A percentile compares a stretch with the other conserved stretches of the same genome.
phyloP scores from a whole-genome alignment of 2,113 vertebrate species.

The Chrysochloris asiatica region DNA sequence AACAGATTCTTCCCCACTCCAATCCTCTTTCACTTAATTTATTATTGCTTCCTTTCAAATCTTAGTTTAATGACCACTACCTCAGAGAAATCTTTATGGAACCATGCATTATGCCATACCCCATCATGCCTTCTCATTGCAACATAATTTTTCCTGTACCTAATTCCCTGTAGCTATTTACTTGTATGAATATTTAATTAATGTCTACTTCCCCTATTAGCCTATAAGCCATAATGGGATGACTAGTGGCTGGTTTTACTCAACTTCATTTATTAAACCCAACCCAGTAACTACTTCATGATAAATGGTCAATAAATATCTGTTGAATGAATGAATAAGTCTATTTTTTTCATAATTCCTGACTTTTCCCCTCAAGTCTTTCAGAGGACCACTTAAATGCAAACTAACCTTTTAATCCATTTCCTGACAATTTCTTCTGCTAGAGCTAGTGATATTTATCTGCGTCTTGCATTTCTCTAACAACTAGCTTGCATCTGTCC shows the following conservation, averaged over 20 bases:
- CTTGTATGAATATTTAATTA: not conserved
- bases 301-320: not conserved
- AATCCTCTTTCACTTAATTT: not conserved
- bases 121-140: not conserved
- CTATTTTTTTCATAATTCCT: not conserved
- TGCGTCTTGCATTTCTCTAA: not conserved
- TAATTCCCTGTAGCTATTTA: not conserved
- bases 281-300: not conserved
- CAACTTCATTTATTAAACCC: not conserved
- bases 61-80: not conserved
- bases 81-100: not conserved
- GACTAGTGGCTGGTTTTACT: not conserved
- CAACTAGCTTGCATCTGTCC: not conserved
- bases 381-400: not conserved
- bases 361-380: not conserved
- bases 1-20: not conserved
- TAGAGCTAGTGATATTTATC: not conserved
- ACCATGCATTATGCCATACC: not conserved
- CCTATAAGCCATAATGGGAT: not conserved
- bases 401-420: not conserved
- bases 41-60: not conserved
- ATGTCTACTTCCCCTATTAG: not conserved
- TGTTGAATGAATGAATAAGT: not conserved
- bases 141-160: not conserved
- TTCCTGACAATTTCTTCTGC: not conserved